These are phyloP conservation scores for Naso thynnoides DNA, from an alignment of 2,797 vertebrate genomes.

Conservation along the genomic window DNA sequence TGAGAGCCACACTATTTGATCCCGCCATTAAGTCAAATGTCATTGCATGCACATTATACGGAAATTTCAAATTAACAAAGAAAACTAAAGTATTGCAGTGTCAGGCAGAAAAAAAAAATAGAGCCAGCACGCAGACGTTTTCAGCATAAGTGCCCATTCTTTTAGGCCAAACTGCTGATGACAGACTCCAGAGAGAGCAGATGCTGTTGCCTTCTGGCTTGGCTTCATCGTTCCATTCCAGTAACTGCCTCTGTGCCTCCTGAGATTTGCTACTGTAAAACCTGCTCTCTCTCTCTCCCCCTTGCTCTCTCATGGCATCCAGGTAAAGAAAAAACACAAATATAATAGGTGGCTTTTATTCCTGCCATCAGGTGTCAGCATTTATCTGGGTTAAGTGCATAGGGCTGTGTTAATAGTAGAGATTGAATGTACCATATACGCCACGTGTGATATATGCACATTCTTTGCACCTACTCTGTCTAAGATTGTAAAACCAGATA, in stretches of 20 bases:
- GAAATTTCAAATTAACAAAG: conserved; percentile 65
- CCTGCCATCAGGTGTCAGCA: conserved; percentile 35
- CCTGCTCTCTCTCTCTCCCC: conserved; percentile 7
- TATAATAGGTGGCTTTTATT: conserved; percentile 58
- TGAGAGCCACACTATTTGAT: conserved; percentile 67
- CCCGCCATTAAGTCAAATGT: conserved; percentile 68
- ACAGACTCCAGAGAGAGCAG: conserved; percentile 81
- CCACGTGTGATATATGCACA: conserved; percentile 18
- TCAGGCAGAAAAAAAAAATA: conserved; percentile 47
- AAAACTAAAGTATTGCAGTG: conserved; percentile 37
- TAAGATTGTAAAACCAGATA: conserved; percentile 45
- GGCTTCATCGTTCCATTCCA: conserved; percentile 77
- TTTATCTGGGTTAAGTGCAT: conserved; percentile 53
- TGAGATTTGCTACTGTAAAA: conserved; percentile 77
- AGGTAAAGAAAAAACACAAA: conserved; percentile 65
- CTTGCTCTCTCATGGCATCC: conserved; percentile 45
- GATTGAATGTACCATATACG: conserved; percentile 41
- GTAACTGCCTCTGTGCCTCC: conserved; percentile 71
- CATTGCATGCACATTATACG: conserved; percentile 64
- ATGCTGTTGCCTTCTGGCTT: conserved; percentile 81
- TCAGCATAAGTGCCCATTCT: conserved; percentile 71
- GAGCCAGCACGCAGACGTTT: conserved; percentile 53
- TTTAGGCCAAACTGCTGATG: conserved; percentile 77
- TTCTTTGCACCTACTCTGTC: conserved; percentile 22
- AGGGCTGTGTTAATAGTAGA: conserved; percentile 56